These are phyloP conservation scores for Sympetrum striolatum DNA, from an alignment of 2,888 invertebrate species.

Conservation along the genomic window DNA sequence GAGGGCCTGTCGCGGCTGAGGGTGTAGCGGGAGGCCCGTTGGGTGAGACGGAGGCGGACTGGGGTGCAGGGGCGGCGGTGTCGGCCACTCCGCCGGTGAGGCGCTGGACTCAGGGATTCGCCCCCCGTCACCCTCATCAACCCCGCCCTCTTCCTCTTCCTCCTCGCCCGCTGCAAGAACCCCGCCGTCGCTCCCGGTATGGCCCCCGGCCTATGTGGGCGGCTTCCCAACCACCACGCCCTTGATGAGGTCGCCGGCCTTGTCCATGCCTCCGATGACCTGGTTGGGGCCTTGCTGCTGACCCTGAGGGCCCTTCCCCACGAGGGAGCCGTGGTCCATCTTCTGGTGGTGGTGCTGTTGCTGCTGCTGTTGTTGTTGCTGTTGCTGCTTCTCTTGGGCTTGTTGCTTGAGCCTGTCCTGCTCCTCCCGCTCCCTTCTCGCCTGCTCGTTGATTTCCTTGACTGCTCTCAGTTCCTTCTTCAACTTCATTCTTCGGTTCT, in stretches of 20 bases:
- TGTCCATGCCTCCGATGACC: slow-evolving; percentile 68
- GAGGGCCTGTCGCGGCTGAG: slow-evolving; percentile 42
- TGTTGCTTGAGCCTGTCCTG: slow-evolving; percentile 91
- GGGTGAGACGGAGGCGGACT: slow-evolving; percentile 34
- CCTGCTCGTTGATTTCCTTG: slow-evolving; percentile 94
- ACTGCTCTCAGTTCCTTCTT: slow-evolving; percentile 95
- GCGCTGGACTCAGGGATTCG: slow-evolving; percentile 21
- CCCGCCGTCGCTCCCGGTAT: slow-evolving; percentile 32
- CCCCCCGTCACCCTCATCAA: slow-evolving; percentile 47
- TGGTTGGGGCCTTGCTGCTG: slow-evolving; percentile 51
- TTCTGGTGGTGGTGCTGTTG: slow-evolving; percentile 77
- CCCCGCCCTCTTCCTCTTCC: slow-evolving; percentile 47
- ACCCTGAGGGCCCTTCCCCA: slow-evolving; percentile 51
- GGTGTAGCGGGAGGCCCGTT: slow-evolving; percentile 39
- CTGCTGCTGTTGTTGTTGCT: slow-evolving; percentile 68
- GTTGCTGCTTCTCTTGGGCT: slow-evolving; percentile 76
- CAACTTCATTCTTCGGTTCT: slow-evolving; percentile 95
- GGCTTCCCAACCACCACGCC: slow-evolving; percentile 72
- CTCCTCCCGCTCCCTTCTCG: slow-evolving; percentile 87
- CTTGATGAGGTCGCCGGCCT: slow-evolving; percentile 74
- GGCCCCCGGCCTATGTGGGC: slow-evolving; percentile 69
- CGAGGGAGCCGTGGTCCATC: slow-evolving; percentile 64
- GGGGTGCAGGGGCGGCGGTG: slow-evolving; percentile 17
- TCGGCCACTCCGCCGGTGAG: slow-evolving; percentile 41
- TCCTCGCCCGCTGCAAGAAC: slow-evolving; percentile 32